Evolutionary conservation across 2,113 vertebrate genomes (phyloP), one percentile per base, ranked within the genome.

Genomic region (Scytalopus superciliaris): DNA sequence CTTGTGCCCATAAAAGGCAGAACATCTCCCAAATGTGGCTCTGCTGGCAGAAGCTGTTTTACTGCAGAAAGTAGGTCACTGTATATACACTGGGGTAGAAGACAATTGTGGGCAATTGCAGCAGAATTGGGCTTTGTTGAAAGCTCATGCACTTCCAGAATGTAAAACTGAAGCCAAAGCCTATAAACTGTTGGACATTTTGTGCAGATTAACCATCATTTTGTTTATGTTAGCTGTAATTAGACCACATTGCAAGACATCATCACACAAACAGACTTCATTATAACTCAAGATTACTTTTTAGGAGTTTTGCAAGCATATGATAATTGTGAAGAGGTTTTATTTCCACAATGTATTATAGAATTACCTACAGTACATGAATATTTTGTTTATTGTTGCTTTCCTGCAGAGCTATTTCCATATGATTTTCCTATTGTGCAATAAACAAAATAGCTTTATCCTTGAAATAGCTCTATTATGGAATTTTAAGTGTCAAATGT

Each of bases 161-260:
- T 68, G 42, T 59, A 96, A 97, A 96, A 74, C 23, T 74, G 30
- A 87, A 92, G 78, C 70, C 87, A 97, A 95, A 82, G 18, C 23
- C 59, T 69, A 82, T 96, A 94, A 97, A 96, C 67, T 64, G n/a
- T 87, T 76, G 62, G 74, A n/a, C 42, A 44, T 92, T 93, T 83
- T 94, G 57, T 84, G 49, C 39, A 1, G 69, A 89, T 87, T 91
- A 95, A 75, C 79, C 57, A 77, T 27, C 47, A 4, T 47, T 87
- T 52, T 82, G 85, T 96, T 97, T 91, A 93, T 78, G 33, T 8
- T 69, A 76, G 25, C 27, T 94, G 84, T 56, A 97, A 94, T 90
- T 96, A 92, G 33, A 95, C 64, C 89, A 30, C 62, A 49, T 57
- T 80, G 72, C 56, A 76, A 59, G 76, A 64, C 69, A 72, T 30